Base-by-base conservation (phyloP, 2,113 vertebrate genomes). In the Meles meles region DNA sequence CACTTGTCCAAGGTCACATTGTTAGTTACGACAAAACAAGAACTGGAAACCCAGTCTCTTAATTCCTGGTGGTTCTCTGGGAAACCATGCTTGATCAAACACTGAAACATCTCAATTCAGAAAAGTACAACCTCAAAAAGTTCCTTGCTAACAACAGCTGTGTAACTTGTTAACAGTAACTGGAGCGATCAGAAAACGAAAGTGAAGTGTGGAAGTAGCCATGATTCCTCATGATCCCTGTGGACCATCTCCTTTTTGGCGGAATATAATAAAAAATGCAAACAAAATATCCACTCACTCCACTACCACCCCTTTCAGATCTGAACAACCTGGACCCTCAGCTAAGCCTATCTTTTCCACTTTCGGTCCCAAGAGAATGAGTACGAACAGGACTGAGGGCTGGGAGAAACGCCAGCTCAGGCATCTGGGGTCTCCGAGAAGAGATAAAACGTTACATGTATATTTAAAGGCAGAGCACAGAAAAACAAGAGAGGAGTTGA, bases 391-490 rank as follows among this genome's bases (percentile, higher is more conserved):
- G 90, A 23, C 1, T 6, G 14, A 39, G 55, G 14, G 52, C 15
- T 27, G n/a, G 37, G 6, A 25, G 10, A 42, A 29, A 47, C 3
- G 23, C 44, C 77, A 72, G 65, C 39, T 6, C 17, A 42, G 37
- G 27, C 49, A 63, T n/a, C 63, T 47, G 6, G 18, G 10, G 1
- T 61, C 65, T 84, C 8, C 31, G 23, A 37, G 72, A 83, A 76
- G 9, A 18, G 1, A 39, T 88, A 76, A 49, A 20, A 27, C 2
- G 2, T 42, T n/a, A 3, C 4, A 3, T 18, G 4, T 11, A 7
- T 80, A 34, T 29, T 47, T 23, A 61, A 76, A 29, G 44, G 23
- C 29, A 27, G 25, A 77, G 27, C 29, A 67, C 25, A 42, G 52
- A 7, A 69, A 92, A 69, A 34, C 39, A 71, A 37, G 44, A 25